Percentiles rank a stretch among this genome's conserved stretches.
These are phyloP conservation scores for Steromphala cineraria DNA, from an alignment of 2,888 invertebrate species.

Conservation along the genomic window DNA sequence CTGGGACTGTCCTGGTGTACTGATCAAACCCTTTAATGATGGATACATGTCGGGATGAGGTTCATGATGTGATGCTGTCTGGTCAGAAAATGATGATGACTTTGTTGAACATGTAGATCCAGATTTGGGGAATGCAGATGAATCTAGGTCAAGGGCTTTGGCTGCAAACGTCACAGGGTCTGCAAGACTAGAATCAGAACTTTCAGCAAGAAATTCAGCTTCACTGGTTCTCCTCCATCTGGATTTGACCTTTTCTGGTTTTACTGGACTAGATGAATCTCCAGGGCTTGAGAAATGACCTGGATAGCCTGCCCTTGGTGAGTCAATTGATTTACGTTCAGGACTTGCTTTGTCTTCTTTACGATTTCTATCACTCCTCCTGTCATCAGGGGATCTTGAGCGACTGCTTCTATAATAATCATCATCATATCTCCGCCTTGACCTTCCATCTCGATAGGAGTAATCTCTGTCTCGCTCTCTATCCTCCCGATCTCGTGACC, in stretches of 20 bases:
- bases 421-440: conserved; percentile 25
- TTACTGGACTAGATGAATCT: conserved; percentile 29
- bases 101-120: not conserved
- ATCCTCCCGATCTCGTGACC: conserved; percentile 32
- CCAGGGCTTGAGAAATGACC: not conserved
- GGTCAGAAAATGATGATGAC: not conserved
- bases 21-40: not conserved
- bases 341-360: not conserved
- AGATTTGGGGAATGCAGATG: not conserved
- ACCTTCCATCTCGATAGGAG: conserved; percentile 18
- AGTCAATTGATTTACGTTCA: not conserved
- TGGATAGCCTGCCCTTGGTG: not conserved
- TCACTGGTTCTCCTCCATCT: conserved; percentile 67
- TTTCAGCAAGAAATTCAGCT: conserved; percentile 48
- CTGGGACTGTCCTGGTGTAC: not conserved
- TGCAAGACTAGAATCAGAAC: conserved; percentile 14
- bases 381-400: conserved; percentile 17
- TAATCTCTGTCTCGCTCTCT: conserved; percentile 27
- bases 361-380: conserved; percentile 8
- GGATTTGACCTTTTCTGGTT: conserved; percentile 63
- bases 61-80: not conserved
- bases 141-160: not conserved
- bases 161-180: not conserved
- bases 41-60: conserved; percentile 16
- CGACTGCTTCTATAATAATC: not conserved